Conservation (phyloP, 2,797 vertebrate species). For the Sebastes ruberrimus region DNA sequence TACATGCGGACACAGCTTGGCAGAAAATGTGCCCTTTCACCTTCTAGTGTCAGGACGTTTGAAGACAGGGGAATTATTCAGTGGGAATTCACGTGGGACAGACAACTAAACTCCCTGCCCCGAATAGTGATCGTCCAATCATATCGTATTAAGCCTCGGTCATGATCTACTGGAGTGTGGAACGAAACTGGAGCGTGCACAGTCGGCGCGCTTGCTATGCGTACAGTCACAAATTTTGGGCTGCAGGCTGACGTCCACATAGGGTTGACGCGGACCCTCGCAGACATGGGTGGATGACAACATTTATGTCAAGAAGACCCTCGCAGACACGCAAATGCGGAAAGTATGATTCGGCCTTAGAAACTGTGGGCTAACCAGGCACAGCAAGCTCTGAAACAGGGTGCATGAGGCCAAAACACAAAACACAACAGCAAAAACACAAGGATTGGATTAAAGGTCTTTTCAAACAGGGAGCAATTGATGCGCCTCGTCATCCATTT, state of each 20-base stretch:
- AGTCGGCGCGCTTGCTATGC: no score
- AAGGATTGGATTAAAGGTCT: neutral
- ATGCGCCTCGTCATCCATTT: accelerated
- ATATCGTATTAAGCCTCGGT: neutral
- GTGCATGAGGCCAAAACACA: neutral
- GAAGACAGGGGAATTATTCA: constrained; percentile 12
- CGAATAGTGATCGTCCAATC: neutral
- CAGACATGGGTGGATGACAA: no score
- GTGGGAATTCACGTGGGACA: neutral
- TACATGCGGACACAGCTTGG: constrained; percentile 20
- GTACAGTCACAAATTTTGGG: no score
- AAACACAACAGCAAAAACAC: neutral
- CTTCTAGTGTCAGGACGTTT: neutral
- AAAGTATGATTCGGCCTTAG: no score
- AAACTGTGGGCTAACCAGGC: neutral
- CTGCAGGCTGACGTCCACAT: no score
- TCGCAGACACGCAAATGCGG: no score
- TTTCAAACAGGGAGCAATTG: no score
- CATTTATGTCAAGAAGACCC: no score
- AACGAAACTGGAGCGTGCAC: no score
- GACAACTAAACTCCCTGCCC: neutral
- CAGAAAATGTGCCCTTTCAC: constrained; percentile 24
- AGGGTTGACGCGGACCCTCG: no score
- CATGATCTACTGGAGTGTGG: no score
- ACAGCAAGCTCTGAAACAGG: neutral